A percentile compares a stretch with the other conserved stretches of the same genome.
Evolutionary conservation across 2,888 invertebrate genomes (phyloP).

Genomic region (Eupithecia tripunctaria): DNA sequence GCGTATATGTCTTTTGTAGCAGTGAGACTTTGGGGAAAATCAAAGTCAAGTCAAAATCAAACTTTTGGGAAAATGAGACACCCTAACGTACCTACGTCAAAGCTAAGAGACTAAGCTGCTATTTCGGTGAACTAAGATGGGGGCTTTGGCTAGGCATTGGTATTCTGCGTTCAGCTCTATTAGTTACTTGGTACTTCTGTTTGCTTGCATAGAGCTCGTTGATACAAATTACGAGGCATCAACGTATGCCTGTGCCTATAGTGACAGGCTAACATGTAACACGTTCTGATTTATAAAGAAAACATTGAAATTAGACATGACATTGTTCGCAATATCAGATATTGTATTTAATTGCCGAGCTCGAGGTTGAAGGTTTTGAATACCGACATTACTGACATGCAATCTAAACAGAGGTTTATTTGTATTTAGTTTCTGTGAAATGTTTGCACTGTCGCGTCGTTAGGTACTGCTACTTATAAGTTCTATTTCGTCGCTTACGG

Average conservation of each 20-base stretch:
- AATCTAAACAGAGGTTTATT: constrained; percentile 8
- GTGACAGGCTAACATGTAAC: not conserved
- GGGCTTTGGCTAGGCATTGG: no score
- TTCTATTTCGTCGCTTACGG: not conserved
- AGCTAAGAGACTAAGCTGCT: not conserved
- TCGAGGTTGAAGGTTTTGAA: constrained; percentile 6
- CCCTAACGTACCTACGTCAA: no score
- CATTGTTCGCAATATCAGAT: constrained; percentile 14
- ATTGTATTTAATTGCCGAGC: constrained; percentile 3
- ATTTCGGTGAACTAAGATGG: not conserved
- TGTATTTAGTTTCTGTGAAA: not conserved
- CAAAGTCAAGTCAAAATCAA: no score
- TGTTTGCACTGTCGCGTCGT: not conserved
- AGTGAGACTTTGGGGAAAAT: no score
- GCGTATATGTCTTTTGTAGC: no score
- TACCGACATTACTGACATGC: constrained; percentile 10
- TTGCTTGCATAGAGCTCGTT: not conserved
- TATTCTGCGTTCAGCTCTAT: no score
- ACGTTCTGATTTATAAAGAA: constrained; percentile 15
- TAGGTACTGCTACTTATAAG: not conserved
- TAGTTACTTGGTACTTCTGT: not conserved
- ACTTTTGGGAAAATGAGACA: no score
- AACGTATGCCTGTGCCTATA: not conserved
- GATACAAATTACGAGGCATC: not conserved
- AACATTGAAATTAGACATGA: constrained; percentile 14